Base-by-base conservation (phyloP, 1,140 invertebrate species). In the Conus betulinus region DNA sequence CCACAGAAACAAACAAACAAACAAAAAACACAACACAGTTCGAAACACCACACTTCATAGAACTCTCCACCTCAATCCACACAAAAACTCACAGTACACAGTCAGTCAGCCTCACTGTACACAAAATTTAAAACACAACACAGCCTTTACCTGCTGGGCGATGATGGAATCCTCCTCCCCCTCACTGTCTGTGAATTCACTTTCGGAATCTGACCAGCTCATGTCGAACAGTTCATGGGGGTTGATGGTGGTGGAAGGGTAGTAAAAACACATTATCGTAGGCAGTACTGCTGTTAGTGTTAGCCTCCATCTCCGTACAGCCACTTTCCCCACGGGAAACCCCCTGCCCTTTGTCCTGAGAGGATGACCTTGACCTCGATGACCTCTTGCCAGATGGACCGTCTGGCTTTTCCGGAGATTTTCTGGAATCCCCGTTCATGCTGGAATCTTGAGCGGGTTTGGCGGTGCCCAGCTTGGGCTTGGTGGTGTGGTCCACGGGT, bases 201-300 rank as follows among this genome's bases (percentile, higher is more conserved):
- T 90, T 52, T 93, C 93, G 3, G 92, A 92, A 67, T 93, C 92
- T 0, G 93, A 93, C 93, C 93, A 93, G 89, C 93, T 93, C 17
- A 88, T 89, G 85, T 93, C 91, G 90, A 93, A 93, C 84, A 93
- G 88, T 81, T 93, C 91, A 17, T 90, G 91, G 6, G 91, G 88
- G 84, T 67, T 90, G n/a, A 93, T 74, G 57, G 57, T 39, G 20
- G 90, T 27, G 3, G 85, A 8, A 11, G 63, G 20, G 27, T 78
- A 39, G 63, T 67, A 76, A n/a, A n/a, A 71, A 71, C 81, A 84
- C 67, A 71, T 71, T 82, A 27, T 84, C 82, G 53, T 88, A 84
- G 7, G 27, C n/a, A 51, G 27, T 20, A 57, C 53, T 57, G 78
- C 17, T 87, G 13, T 63, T 25, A 8, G 2, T 52, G 27, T 74